Base-by-base conservation (phyloP, 2,797 vertebrate genomes). In the Sebastes diaconus region DNA sequence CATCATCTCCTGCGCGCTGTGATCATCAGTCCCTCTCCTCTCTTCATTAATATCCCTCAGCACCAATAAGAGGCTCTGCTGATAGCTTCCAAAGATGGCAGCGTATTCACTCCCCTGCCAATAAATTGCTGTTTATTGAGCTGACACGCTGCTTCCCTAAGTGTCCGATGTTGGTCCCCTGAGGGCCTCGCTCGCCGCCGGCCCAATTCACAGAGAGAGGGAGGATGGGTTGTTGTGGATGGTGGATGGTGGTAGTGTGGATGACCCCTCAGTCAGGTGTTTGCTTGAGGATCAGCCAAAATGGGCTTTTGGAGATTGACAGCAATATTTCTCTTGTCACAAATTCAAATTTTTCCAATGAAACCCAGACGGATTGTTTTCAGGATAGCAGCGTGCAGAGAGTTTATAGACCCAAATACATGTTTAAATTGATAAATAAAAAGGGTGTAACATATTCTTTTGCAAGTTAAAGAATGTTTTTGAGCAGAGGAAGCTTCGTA, bases 121-220 rank as follows among this genome's bases (percentile, higher is more conserved):
- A 95, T 94, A 90, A 93, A 89, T 89, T 78, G 85, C 89, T 92
- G 87, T 92, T 93, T 87, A 86, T 92, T 86, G 78, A 87, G 89
- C 75, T 27, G 18, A 89, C 79, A 81, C 50, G 22, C 80, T 75
- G 79, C 87, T 79, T 73, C 70, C 66, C 75, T 88, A 90, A 91
- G 87, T 84, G 90, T 83, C 78, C 0, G 4, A 0, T 75, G 84
- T 78, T 58, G 78, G 85, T 92, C 91, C 88, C 92, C 64, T 2
- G 85, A 84, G 91, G 84, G 82, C 75, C 80, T 68, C 72, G 16
- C 80, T 70, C 72, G 14, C 80, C 34, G 12, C 68, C 73, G n/a
- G 69, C 60, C 70, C 73, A 79, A 87, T 89, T 89, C 72, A 58
- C 74, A 65, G 55, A 50, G 46, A 50, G 81, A 54, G 83, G 86